Percentiles rank a stretch among this genome's conserved stretches.
These are phyloP conservation scores for Calephelis virginiensis DNA, from an alignment of 1,140 invertebrate genomes.

Conservation along the genomic window DNA sequence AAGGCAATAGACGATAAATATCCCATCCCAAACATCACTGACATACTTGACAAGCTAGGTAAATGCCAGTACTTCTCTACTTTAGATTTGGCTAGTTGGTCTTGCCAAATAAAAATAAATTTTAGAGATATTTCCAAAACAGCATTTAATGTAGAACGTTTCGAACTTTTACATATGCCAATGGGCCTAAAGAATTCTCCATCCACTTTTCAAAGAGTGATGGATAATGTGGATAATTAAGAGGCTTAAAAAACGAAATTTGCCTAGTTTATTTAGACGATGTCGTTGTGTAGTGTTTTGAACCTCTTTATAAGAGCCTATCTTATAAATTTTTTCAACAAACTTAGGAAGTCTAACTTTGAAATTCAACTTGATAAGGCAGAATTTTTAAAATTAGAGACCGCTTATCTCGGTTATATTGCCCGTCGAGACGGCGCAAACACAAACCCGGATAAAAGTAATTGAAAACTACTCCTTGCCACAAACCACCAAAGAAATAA, in stretches of 20 bases:
- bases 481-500: constrained; percentile 23
- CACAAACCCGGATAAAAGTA: constrained; percentile 18
- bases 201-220: constrained; percentile 22
- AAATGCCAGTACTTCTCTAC: constrained; percentile 20
- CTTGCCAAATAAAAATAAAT: constrained; percentile 13
- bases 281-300: constrained; percentile 22
- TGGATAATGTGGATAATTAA: constrained; percentile 20
- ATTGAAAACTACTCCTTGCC: constrained; percentile 24
- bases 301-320: constrained; percentile 16
- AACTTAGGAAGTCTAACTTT: constrained; percentile 25
- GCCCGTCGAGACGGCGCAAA: constrained; percentile 19
- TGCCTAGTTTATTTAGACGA: constrained; percentile 19
- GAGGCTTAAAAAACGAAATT: constrained; percentile 21
- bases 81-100: constrained; percentile 13
- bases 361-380: constrained; percentile 27
- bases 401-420: constrained; percentile 23
- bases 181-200: constrained; percentile 24
- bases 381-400: constrained; percentile 27
- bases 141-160: constrained; percentile 22
- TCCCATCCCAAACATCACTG: constrained; percentile 23
- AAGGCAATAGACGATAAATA: constrained; percentile 26
- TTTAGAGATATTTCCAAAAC: constrained; percentile 16
- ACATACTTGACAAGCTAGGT: constrained; percentile 20
- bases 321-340: constrained; percentile 23
- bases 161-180: constrained; percentile 20